A percentile compares a stretch with the other conserved stretches of the same genome.
Evolutionary conservation across 2,888 invertebrate species (phyloP).

Genomic region (Tenthredo mesomela): DNA sequence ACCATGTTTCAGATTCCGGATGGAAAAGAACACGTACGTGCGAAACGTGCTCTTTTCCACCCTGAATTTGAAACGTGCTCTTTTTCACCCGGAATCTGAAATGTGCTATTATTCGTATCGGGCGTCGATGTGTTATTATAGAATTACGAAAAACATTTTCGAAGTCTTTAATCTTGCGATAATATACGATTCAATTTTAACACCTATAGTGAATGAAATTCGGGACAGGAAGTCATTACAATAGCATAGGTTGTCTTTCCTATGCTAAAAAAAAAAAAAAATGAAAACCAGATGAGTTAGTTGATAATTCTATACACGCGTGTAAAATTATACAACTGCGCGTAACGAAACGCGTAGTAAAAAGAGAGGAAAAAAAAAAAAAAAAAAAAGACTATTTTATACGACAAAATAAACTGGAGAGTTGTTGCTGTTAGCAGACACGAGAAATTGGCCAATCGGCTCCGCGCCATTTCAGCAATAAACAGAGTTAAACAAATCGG

Average conservation of each 20-base stretch:
- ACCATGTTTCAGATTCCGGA: too few relatives aligned
- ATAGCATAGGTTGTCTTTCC: neutral
- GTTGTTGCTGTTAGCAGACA: neutral
- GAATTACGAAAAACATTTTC: too few relatives aligned
- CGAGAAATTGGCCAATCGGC: constrained; percentile 28
- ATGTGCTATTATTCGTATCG: too few relatives aligned
- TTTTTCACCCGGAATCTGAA: too few relatives aligned
- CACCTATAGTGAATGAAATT: constrained; percentile 16
- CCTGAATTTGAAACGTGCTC: too few relatives aligned
- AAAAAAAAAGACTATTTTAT: neutral
- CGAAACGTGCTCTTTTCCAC: too few relatives aligned
- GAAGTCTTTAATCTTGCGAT: too few relatives aligned
- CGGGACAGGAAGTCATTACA: neutral
- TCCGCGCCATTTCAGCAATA: constrained; percentile 16
- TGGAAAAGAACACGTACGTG: too few relatives aligned
- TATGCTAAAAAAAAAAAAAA: too few relatives aligned
- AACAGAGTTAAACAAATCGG: constrained; percentile 38
- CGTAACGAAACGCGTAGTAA: neutral
- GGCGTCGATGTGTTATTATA: too few relatives aligned
- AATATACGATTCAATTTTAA: neutral
- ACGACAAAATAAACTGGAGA: neutral
- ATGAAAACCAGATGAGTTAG: neutral
- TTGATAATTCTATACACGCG: neutral
- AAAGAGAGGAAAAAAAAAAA: neutral
- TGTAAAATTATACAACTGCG: neutral